phyloP scores from a whole-genome alignment of 2,888 invertebrate genomes.

The Petrophora chlorosata region DNA sequence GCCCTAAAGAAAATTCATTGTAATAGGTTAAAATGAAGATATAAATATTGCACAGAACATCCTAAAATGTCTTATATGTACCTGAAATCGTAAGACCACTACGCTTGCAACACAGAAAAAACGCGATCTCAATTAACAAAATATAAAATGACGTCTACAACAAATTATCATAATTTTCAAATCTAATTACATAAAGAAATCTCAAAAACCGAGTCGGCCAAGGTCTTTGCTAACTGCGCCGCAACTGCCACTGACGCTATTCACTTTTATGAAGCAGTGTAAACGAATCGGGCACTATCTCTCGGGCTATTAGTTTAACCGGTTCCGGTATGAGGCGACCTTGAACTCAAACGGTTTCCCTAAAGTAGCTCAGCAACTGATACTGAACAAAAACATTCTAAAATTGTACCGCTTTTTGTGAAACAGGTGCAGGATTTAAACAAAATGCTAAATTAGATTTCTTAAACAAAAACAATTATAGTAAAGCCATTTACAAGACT shows the following conservation, averaged over 20 bases:
- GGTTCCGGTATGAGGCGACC: conserved; percentile 42
- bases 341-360: conserved; percentile 45
- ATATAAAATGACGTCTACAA: conserved; percentile 4
- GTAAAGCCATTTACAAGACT: too few species aligned
- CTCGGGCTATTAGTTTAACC: conserved; percentile 32
- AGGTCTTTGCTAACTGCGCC: conserved; percentile 17
- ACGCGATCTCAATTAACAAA: conserved; percentile 12
- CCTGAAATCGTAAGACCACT: not conserved
- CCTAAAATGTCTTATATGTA: not conserved
- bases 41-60: too few species aligned
- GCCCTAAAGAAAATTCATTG: too few species aligned
- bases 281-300: conserved; percentile 14
- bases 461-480: too few species aligned
- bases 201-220: conserved; percentile 20
- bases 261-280: not conserved
- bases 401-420: conserved; percentile 1
- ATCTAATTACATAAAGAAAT: conserved; percentile 23
- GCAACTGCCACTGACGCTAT: not conserved
- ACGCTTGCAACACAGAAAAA: conserved; percentile 6
- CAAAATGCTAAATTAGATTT: not conserved
- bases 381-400: conserved; percentile 11
- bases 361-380: conserved; percentile 32
- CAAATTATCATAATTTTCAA: conserved; percentile 22
- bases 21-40: too few species aligned
- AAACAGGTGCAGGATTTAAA: not conserved